Evolutionary conservation across 2,797 vertebrate species (phyloP).

Genomic region (Lithobates pipiens): DNA sequence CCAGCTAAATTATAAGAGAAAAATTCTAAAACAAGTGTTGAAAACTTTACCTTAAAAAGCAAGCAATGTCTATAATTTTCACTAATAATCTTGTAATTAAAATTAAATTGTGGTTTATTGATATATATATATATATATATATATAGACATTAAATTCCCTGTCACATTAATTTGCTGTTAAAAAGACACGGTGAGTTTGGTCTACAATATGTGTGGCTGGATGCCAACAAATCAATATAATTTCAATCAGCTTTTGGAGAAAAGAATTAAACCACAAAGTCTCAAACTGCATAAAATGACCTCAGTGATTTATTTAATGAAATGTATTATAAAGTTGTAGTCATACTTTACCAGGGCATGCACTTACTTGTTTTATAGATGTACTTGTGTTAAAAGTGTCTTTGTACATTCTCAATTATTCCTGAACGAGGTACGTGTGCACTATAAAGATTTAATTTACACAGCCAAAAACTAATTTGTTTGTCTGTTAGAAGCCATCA

Average conservation of each 20-base stretch:
- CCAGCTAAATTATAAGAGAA: not conserved
- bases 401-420: slow-evolving; percentile 31
- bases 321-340: slow-evolving; percentile 27
- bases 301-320: slow-evolving; percentile 49
- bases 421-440: slow-evolving; percentile 26
- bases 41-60: slow-evolving; percentile 9
- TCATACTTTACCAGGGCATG: slow-evolving; percentile 30
- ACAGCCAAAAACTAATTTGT: slow-evolving; percentile 31
- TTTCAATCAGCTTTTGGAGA: slow-evolving; percentile 56
- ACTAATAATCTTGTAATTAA: slow-evolving; percentile 26
- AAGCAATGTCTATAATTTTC: slow-evolving; percentile 8
- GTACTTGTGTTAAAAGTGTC: slow-evolving; percentile 30
- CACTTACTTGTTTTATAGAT: slow-evolving; percentile 24
- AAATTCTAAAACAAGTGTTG: not conserved
- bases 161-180: slow-evolving; percentile 53
- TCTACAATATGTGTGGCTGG: slow-evolving; percentile 27
- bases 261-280: slow-evolving; percentile 51
- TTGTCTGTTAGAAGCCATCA: slow-evolving; percentile 45
- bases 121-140: slow-evolving; percentile 48
- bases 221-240: slow-evolving; percentile 55
- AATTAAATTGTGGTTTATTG: slow-evolving; percentile 40
- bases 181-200: slow-evolving; percentile 35
- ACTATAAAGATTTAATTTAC: slow-evolving; percentile 39
- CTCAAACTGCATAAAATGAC: slow-evolving; percentile 52
- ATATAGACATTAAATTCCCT: slow-evolving; percentile 45